Conservation (phyloP, 1,140 invertebrate species). For the Catajapyx aquilonaris region DNA sequence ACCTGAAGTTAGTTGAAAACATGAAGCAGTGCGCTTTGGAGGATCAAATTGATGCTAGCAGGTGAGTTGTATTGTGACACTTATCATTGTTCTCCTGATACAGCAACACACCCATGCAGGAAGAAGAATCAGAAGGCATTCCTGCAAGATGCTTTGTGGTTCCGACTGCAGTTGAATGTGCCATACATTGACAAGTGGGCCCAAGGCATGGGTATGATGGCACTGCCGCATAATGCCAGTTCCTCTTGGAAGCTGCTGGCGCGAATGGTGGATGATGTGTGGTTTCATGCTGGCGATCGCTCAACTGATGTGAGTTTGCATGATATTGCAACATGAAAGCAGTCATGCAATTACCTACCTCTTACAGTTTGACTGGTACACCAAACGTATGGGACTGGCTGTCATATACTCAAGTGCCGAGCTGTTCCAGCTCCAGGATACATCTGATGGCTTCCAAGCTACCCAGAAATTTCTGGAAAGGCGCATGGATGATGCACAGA, state of each 20-base stretch:
- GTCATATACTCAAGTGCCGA: background rate
- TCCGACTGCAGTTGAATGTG: background rate
- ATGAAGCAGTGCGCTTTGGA: too few relatives aligned
- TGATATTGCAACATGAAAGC: background rate
- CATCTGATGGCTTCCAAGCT: background rate
- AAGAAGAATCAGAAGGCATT: background rate
- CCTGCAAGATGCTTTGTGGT: background rate
- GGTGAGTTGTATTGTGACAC: too few relatives aligned
- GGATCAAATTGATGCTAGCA: too few relatives aligned
- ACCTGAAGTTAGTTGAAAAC: too few relatives aligned
- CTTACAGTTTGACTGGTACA: background rate
- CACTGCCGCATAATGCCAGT: background rate
- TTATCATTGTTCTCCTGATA: too few relatives aligned
- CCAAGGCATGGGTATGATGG: background rate
- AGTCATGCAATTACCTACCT: background rate
- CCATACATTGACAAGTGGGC: background rate
- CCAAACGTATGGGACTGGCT: background rate
- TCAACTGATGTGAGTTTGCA: background rate
- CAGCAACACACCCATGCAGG: too few relatives aligned
- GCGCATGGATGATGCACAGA: background rate
- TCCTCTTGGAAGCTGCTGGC: background rate
- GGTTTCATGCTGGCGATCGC: background rate
- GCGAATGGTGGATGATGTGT: background rate
- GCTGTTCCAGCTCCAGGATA: background rate
- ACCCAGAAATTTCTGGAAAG: background rate